phyloP scores from a whole-genome alignment of 2,113 vertebrate species.

The Hippocampus mohnikei region DNA sequence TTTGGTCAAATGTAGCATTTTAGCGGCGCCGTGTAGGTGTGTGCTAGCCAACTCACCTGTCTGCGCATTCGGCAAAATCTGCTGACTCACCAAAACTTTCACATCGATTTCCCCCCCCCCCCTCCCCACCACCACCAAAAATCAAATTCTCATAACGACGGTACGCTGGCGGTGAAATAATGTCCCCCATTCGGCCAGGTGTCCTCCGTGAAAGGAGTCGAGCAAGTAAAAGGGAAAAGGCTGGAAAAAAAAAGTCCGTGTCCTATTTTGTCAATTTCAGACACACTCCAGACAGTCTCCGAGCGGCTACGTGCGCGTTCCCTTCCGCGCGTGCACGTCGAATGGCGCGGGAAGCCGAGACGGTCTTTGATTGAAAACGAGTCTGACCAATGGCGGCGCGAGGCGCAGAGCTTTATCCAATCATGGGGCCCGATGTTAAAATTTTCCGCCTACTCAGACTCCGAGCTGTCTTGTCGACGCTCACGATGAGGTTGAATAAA shows the following conservation, averaged over 20 bases:
- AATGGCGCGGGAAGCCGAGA: constrained; percentile 62
- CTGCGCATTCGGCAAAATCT: constrained; percentile 1
- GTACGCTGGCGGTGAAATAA: background rate
- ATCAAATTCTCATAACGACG: background rate
- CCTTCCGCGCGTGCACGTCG: constrained; percentile 65
- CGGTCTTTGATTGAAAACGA: constrained; percentile 50
- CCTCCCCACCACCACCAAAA: background rate
- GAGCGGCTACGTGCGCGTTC: constrained; percentile 67
- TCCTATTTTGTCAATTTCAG: constrained; percentile 73
- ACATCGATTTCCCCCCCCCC: background rate
- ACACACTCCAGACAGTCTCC: constrained; percentile 77
- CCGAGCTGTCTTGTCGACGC: constrained; percentile 53
- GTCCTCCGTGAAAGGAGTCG: constrained; percentile 64
- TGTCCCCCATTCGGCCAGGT: background rate
- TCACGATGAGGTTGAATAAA: constrained; percentile 51
- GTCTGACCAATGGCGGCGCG: constrained; percentile 43
- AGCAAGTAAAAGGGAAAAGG: constrained; percentile 52
- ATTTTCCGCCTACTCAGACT: constrained; percentile 28
- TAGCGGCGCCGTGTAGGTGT: background rate
- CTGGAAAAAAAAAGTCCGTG: constrained; percentile 66
- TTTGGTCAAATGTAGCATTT: background rate
- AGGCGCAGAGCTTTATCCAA: constrained; percentile 31
- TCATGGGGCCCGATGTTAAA: constrained; percentile 8
- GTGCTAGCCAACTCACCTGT: constrained; percentile 7
- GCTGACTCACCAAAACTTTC: constrained; percentile 13